Base-by-base conservation (phyloP, 2,888 invertebrate genomes). In the Thymelicus acteon region DNA sequence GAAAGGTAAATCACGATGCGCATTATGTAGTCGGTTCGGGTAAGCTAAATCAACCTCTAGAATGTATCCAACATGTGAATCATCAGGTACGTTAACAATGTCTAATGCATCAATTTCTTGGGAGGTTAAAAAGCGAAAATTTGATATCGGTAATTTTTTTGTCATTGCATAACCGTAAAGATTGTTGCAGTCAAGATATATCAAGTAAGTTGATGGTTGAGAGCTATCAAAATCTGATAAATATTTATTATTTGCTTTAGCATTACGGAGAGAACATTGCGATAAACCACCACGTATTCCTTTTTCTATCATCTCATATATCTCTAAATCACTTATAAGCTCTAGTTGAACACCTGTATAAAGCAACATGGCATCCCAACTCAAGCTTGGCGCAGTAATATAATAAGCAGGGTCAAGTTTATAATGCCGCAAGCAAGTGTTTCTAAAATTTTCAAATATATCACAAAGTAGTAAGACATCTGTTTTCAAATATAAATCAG, bases 31-130 rank as follows among this genome's bases (percentile, higher is more conserved):
- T 48, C 68, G 12, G 24, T 75, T 54, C 8, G 72, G 73, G 69
- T 77, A 78, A 7, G 24, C 15, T 12, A 77, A 24, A 67, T 79
- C 78, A n/a, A 76, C 75, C 75, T 82, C 80, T 6, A 79, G 66
- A 48, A 80, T 77, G 54, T 75, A 80, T 6, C 80, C 80, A 10
- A 31, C 49, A 4, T 67, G 19, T 7, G 73, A 68, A 61, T 78
- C 67, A 62, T 77, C 72, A 19, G 71, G 39, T 8, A 74, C 15
- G 39, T 54, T 57, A 6, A 63, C 0, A 39, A 75, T 52, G 40
- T 75, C 44, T 19, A 75, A 64, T 12, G 31, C 13, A n/a, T 52
- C 60, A 54, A 74, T 71, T 72, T 75, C 72, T 8, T 66, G 19
- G 15, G 60, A 19, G 39, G 31, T 44, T 24, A 72, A 48, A 54